phyloP scores from a whole-genome alignment of 1,140 invertebrate species.

The Elymnias hypermnestra region DNA sequence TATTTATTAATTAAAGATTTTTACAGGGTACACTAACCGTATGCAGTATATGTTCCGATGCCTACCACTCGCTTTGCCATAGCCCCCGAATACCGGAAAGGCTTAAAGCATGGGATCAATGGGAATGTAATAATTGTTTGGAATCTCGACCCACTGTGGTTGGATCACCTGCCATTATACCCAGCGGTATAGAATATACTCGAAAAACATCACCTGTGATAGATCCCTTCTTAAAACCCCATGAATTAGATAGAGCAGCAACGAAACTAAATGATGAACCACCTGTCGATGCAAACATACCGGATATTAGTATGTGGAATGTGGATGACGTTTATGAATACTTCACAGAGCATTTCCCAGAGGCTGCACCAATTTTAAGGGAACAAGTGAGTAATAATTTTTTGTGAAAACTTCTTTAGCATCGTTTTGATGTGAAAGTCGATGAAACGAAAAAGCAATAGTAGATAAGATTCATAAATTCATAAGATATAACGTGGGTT shows the following conservation, averaged over 20 bases:
- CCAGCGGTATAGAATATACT: slow-evolving; percentile 41
- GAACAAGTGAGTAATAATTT: slow-evolving; percentile 88
- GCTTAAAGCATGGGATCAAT: slow-evolving; percentile 74
- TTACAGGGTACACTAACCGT: slow-evolving; percentile 83
- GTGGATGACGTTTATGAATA: slow-evolving; percentile 88
- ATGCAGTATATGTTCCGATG: slow-evolving; percentile 88
- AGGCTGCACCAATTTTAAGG: slow-evolving; percentile 85
- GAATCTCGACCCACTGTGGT: slow-evolving; percentile 56
- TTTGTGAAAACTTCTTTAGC: too few species aligned
- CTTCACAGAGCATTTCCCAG: slow-evolving; percentile 84
- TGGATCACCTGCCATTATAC: slow-evolving; percentile 50
- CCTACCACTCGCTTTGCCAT: slow-evolving; percentile 88
- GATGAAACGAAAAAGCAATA: too few species aligned
- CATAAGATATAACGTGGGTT: too few species aligned
- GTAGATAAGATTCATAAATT: too few species aligned
- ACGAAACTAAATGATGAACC: slow-evolving; percentile 49
- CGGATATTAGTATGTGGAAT: slow-evolving; percentile 86
- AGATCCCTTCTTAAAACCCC: slow-evolving; percentile 66
- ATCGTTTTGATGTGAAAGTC: too few species aligned
- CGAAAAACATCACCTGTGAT: slow-evolving; percentile 32
- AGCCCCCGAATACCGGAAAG: slow-evolving; percentile 77
- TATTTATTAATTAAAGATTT: not conserved
- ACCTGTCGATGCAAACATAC: slow-evolving; percentile 81
- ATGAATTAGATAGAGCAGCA: slow-evolving; percentile 58
- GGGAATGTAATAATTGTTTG: slow-evolving; percentile 78